These are phyloP conservation scores for Paramuricea clavata DNA, from an alignment of 92 coral and sea anemone genomes.

Conservation along the genomic window DNA sequence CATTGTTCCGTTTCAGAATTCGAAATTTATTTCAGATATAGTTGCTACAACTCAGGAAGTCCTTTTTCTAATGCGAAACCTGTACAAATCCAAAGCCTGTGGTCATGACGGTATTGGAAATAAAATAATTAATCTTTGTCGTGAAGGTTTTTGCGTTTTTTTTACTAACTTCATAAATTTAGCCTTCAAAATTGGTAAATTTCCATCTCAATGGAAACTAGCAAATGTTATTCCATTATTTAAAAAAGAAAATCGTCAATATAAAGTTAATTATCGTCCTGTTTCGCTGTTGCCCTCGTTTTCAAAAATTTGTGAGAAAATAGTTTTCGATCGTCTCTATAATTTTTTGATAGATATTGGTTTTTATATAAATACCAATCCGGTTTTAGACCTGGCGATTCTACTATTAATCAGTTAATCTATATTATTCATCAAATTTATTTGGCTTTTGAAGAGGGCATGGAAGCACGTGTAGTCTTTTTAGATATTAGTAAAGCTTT, in stretches of 20 bases:
- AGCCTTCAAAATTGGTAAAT: constrained; percentile 7
- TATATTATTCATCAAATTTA: constrained; percentile 32
- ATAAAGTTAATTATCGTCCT: constrained; percentile 39
- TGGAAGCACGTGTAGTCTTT: constrained; percentile 45
- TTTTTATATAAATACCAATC: constrained; percentile 20
- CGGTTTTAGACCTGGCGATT: constrained; percentile 44
- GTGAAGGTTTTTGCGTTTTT: neutral
- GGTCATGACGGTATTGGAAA: neutral
- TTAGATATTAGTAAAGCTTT: constrained; percentile 33
- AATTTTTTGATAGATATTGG: constrained; percentile 11
- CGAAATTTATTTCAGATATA: too few species aligned
- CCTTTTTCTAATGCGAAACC: too few species aligned
- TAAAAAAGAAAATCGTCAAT: constrained; percentile 38
- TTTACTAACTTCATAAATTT: constrained; percentile 24
- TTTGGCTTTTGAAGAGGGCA: constrained; percentile 18
- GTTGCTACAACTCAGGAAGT: neutral
- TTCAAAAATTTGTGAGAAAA: constrained; percentile 39
- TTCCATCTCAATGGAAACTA: constrained; percentile 13
- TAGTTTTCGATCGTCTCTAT: neutral
- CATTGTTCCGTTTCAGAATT: too few species aligned
- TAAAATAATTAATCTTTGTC: neutral
- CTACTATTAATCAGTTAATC: constrained; percentile 22
- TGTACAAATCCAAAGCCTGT: neutral
- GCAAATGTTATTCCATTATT: constrained; percentile 36
- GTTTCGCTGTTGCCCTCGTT: constrained; percentile 27